Percentiles rank a stretch among this genome's conserved stretches.
Evolutionary conservation across 2,113 vertebrate genomes (phyloP).

Genomic region (Galbula dea): DNA sequence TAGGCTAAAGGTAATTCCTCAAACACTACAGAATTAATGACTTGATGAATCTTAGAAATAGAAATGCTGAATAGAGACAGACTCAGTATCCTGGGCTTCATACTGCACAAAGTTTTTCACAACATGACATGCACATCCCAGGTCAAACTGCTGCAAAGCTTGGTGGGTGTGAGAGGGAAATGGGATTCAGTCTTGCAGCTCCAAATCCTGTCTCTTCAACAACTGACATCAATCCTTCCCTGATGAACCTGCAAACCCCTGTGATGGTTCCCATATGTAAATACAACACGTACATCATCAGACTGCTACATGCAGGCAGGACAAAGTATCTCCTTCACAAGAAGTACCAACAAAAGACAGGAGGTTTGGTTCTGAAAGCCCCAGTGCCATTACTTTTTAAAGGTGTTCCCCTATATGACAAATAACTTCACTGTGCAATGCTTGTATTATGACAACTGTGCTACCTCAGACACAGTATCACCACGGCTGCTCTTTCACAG

Average conservation of each 20-base stretch:
- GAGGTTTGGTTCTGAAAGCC: neutral
- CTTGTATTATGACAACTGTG: accelerated
- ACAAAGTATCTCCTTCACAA: neutral
- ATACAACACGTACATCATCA: accelerated
- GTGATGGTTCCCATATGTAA: neutral
- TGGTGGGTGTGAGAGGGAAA: neutral
- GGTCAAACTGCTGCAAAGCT: neutral
- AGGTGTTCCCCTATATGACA: neutral
- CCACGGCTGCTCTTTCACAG: neutral
- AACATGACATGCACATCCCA: neutral
- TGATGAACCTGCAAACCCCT: neutral
- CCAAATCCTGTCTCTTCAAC: neutral
- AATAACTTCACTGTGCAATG: neutral
- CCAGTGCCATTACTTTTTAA: neutral
- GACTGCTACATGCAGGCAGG: neutral
- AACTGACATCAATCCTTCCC: neutral
- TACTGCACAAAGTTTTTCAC: neutral
- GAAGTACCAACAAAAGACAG: accelerated
- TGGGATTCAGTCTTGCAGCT: neutral
- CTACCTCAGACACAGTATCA: accelerated
- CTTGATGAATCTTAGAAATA: neutral
- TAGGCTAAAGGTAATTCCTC: neutral
- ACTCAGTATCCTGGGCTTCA: neutral
- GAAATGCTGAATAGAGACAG: neutral
- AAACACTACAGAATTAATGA: neutral